A percentile compares a stretch with the other conserved stretches of the same genome.
These are phyloP conservation scores for Cynopterus brachyotis DNA, from an alignment of 2,113 vertebrate species.

Conservation along the genomic window DNA sequence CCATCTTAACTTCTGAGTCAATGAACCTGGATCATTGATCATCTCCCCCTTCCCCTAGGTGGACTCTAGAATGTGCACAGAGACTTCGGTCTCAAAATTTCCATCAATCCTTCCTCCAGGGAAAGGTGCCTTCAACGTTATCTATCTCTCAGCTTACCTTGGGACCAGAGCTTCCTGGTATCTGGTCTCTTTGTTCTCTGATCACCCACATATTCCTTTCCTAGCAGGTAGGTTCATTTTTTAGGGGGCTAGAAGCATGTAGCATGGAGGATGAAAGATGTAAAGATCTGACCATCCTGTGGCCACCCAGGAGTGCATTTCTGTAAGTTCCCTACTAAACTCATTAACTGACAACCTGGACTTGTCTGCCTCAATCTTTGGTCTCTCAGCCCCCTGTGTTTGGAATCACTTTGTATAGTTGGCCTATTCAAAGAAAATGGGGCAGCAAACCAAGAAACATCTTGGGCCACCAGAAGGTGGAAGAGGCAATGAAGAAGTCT, in stretches of 20 bases:
- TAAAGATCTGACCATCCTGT: not conserved
- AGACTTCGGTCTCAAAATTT: no score
- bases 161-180: not conserved
- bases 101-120: no score
- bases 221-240: not conserved
- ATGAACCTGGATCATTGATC: not conserved
- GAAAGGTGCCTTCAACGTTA: no score
- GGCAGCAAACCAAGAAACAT: not conserved
- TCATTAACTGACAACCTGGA: not conserved
- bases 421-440: not conserved
- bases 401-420: not conserved
- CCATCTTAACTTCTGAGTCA: no score
- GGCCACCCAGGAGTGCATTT: not conserved
- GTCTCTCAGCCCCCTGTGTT: not conserved
- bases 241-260: not conserved
- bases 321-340: not conserved
- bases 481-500: no score
- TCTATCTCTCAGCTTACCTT: no score
- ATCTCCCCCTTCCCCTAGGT: no score
- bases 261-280: not conserved
- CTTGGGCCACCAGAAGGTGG: no score
- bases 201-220: not conserved
- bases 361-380: not conserved
- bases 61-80: no score
- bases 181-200: not conserved